These are phyloP conservation scores for Oryzias melastigma DNA, from an alignment of 2,113 vertebrate species.

Conservation along the genomic window DNA sequence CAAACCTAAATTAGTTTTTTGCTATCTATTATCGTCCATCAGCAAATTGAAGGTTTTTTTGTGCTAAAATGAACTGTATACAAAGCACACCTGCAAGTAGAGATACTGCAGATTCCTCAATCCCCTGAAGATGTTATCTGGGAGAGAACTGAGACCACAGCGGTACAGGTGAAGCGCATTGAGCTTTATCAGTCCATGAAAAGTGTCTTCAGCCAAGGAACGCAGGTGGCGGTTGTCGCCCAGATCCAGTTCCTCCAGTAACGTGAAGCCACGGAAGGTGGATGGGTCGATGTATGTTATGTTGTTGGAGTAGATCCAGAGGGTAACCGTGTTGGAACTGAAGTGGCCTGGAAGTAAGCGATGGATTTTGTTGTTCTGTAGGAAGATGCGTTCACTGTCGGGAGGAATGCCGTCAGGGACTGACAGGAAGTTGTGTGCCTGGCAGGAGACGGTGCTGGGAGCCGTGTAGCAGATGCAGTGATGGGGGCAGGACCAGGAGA, in stretches of 20 bases:
- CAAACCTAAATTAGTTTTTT: too few relatives aligned
- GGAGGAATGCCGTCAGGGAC: conserved; percentile 93
- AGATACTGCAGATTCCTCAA: conserved; percentile 97
- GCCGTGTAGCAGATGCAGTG: conserved; percentile 96
- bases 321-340: conserved; percentile 90
- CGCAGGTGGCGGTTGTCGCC: conserved; percentile 95
- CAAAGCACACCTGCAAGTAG: conserved; percentile 84
- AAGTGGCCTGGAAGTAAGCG: conserved; percentile 89
- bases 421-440: conserved; percentile 92
- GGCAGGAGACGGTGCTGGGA: conserved; percentile 96
- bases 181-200: conserved; percentile 90
- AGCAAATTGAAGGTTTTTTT: too few relatives aligned
- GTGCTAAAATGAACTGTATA: not conserved
- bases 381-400: conserved; percentile 94
- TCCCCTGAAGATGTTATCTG: conserved; percentile 89
- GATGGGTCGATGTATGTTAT: conserved; percentile 93
- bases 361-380: conserved; percentile 97
- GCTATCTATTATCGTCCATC: too few relatives aligned
- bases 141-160: conserved; percentile 90
- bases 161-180: conserved; percentile 94
- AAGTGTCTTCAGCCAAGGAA: conserved; percentile 91
- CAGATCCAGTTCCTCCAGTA: conserved; percentile 96
- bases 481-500: conserved; percentile 85
- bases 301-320: conserved; percentile 99
- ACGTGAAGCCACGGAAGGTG: conserved; percentile 89